These are phyloP conservation scores for Crambe crambe DNA, from an alignment of 37 sponge, comb jelly and placozoan species.

Conservation along the genomic window DNA sequence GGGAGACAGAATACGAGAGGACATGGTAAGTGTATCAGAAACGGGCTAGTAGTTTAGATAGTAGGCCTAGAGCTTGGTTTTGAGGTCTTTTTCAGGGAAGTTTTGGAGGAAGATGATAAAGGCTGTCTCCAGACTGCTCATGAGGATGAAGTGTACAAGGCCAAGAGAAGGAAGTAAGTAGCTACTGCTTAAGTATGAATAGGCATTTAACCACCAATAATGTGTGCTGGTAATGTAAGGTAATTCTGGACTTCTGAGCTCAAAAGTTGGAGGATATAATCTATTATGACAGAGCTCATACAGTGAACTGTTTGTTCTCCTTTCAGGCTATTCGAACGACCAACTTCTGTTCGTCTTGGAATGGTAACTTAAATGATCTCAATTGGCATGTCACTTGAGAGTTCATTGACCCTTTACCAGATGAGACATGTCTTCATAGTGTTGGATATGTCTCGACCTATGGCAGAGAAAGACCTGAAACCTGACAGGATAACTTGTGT, in stretches of 20 bases:
- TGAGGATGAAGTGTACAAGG: conserved; percentile 53
- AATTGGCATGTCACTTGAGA: background rate
- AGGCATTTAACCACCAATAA: no score
- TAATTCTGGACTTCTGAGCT: no score
- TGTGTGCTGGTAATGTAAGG: background rate
- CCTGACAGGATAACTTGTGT: conserved; percentile 77
- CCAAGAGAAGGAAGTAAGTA: conserved; percentile 62
- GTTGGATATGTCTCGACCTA: conserved; percentile 77
- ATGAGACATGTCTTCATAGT: conserved; percentile 90
- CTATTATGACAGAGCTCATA: no score
- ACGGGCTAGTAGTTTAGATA: background rate
- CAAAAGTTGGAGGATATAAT: no score
- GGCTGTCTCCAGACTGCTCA: conserved; percentile 40
- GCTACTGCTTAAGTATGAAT: background rate
- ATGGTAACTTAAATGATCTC: conserved; percentile 35
- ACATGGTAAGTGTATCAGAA: conserved; percentile 61
- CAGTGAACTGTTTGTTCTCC: background rate
- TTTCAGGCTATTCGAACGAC: conserved; percentile 41
- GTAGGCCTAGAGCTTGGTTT: background rate
- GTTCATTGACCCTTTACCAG: conserved; percentile 30
- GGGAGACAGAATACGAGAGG: conserved; percentile 86
- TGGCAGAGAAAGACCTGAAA: conserved; percentile 87
- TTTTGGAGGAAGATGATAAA: conserved; percentile 54
- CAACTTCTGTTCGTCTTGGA: conserved; percentile 45
- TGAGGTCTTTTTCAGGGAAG: conserved; percentile 56